Conservation (phyloP, 2,113 vertebrate genomes). For the Nothoprocta perdicaria region DNA sequence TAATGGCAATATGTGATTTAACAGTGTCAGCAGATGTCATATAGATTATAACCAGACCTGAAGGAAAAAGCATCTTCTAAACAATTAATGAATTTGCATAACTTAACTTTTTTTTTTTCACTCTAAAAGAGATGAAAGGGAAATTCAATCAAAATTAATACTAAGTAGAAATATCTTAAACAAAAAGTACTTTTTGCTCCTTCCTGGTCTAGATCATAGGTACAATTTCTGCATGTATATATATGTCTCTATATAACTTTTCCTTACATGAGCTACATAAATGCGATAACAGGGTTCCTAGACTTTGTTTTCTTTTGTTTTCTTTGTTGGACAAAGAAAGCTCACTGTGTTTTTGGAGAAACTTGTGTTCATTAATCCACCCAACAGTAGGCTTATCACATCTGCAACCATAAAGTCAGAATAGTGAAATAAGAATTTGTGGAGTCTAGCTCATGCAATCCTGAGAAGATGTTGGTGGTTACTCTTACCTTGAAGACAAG, state of each 20-base stretch:
- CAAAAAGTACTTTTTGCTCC: neutral
- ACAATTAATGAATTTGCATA: neutral
- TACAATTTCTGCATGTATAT: no score
- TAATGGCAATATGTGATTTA: neutral
- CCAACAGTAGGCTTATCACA: neutral
- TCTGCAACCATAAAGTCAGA: neutral
- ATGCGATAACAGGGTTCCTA: neutral
- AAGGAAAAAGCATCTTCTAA: neutral
- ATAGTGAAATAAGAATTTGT: neutral
- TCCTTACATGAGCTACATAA: neutral
- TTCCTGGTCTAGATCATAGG: neutral
- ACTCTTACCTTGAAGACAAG: neutral
- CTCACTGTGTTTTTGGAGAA: neutral
- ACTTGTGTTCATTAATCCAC: neutral
- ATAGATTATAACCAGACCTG: neutral
- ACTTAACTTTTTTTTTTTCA: neutral
- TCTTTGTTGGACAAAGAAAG: neutral
- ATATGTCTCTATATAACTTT: neutral
- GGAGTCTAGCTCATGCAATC: accelerated
- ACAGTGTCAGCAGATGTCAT: neutral
- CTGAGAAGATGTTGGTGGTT: neutral
- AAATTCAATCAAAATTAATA: neutral
- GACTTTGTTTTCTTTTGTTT: neutral
- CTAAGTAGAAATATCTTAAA: neutral
- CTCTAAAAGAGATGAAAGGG: neutral